Evolutionary conservation across 2,113 vertebrate genomes (phyloP), one percentile per base, ranked within the genome.

Genomic region (Peromyscus leucopus): DNA sequence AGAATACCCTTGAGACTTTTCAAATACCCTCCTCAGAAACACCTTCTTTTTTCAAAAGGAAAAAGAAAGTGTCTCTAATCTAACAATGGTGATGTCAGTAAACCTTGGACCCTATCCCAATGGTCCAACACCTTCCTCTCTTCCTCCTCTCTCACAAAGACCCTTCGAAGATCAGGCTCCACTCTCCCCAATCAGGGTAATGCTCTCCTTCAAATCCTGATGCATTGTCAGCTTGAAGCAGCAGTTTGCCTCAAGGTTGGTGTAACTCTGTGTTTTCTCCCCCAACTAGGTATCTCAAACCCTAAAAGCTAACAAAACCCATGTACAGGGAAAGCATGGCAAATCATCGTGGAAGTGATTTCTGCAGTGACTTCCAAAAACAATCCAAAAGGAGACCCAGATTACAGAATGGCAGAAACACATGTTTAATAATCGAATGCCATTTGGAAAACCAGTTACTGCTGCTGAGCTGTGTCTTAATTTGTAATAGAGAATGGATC

Each of bases 361-460:
- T 94, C 46, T 71, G 51, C 61, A 36, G 61, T 94, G 28, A 84
- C 79, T 88, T 96, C 48, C 31, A 65, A 89, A 95, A 94, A 36
- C 39, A 91, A 65, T 88, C 78, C 42, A 75, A 94, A 51, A 59
- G 21, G 21, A 92, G 39, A 94, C 3, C n/a, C 21, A 63, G 21
- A 1, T 69, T 82, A 51, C 48, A 87, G 39, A 82, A 57, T 63
- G 51, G 69, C 63, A 94, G n/a, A 28, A 95, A 51, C 69, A 16
- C 7, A 42, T 91, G 57, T 46, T 82, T 82, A 55, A 78, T 55
- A 89, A 28, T 69, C 26, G 57, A 89, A 76, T n/a, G 16, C 21
- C 28, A 63, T n/a, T 92, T 78, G 9, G 69, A 78, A 74, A 83
- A 61, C 28, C 24, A 84, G 22, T 72, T 84, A 88, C 39, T 88